phyloP scores from a whole-genome alignment of 2,888 invertebrate genomes.

The Pteria penguin region DNA sequence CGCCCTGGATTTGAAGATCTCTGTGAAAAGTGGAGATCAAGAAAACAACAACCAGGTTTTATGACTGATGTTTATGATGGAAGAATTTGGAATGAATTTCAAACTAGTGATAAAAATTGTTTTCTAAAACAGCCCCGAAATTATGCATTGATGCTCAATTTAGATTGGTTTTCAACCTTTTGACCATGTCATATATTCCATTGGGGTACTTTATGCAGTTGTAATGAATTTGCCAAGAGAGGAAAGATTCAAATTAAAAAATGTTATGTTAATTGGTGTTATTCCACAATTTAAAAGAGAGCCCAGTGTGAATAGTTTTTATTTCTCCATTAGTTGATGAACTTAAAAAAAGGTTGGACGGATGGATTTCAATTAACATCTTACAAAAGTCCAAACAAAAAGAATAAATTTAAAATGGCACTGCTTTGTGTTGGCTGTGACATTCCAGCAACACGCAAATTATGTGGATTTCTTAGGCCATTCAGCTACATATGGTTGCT shows the following conservation, averaged over 20 bases:
- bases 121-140: conserved; percentile 18
- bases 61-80: conserved; percentile 35
- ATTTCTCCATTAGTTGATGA: conserved; percentile 14
- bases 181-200: conserved; percentile 25
- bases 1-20: conserved; percentile 20
- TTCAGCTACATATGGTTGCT: conserved; percentile 23
- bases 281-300: conserved; percentile 30
- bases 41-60: neutral
- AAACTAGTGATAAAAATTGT: neutral
- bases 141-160: conserved; percentile 31
- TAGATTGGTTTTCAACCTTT: conserved; percentile 42
- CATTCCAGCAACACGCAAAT: conserved; percentile 28
- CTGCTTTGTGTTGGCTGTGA: conserved; percentile 29
- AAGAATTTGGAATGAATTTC: conserved; percentile 24
- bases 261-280: conserved; percentile 26
- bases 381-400: neutral
- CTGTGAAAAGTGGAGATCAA: conserved; percentile 32
- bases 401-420: conserved; percentile 18
- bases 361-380: conserved; percentile 20
- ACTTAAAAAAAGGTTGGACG: conserved; percentile 14
- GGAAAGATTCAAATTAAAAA: conserved; percentile 22
- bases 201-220: conserved; percentile 23
- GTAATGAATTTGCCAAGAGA: conserved; percentile 34
- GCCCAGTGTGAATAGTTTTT: conserved; percentile 22
- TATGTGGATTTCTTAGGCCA: conserved; percentile 33